Conservation (phyloP, 2,888 invertebrate species). For the Chelonus formosanus region DNA sequence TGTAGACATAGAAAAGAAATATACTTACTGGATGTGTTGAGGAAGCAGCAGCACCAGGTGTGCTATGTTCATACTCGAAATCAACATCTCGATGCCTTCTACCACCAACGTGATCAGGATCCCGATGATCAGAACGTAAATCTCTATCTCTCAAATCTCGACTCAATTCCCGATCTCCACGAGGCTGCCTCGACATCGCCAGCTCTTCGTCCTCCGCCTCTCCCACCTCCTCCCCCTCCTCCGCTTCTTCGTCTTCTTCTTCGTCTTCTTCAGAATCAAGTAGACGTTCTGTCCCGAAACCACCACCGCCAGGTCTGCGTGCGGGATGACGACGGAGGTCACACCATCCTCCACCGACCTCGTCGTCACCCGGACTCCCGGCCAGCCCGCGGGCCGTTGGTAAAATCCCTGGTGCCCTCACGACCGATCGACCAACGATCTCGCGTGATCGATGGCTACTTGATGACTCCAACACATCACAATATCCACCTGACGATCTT, state of each 20-base stretch:
- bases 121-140: slow-evolving; percentile 52
- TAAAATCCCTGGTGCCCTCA: slow-evolving; percentile 59
- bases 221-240: slow-evolving; percentile 26
- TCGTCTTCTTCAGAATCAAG: slow-evolving; percentile 63
- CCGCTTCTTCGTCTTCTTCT: slow-evolving; percentile 30
- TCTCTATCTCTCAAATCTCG: slow-evolving; percentile 47
- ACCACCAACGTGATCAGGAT: slow-evolving; percentile 44
- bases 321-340: slow-evolving; percentile 59
- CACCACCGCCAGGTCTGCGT: slow-evolving; percentile 53
- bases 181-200: slow-evolving; percentile 60
- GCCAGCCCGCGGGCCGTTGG: slow-evolving; percentile 67
- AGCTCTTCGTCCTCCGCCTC: slow-evolving; percentile 53
- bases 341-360: slow-evolving; percentile 57
- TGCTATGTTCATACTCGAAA: slow-evolving; percentile 63
- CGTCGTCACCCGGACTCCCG: slow-evolving; percentile 57
- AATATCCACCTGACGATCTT: slow-evolving; percentile 52
- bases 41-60: slow-evolving; percentile 47
- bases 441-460: slow-evolving; percentile 46
- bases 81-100: slow-evolving; percentile 63
- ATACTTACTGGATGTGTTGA: slow-evolving; percentile 56
- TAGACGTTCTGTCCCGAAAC: slow-evolving; percentile 65
- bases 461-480: slow-evolving; percentile 63
- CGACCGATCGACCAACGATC: slow-evolving; percentile 48
- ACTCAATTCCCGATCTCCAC: slow-evolving; percentile 42
- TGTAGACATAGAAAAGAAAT: background rate